Base-by-base conservation (phyloP, 2,113 vertebrate species). In the Pongo abelii region DNA sequence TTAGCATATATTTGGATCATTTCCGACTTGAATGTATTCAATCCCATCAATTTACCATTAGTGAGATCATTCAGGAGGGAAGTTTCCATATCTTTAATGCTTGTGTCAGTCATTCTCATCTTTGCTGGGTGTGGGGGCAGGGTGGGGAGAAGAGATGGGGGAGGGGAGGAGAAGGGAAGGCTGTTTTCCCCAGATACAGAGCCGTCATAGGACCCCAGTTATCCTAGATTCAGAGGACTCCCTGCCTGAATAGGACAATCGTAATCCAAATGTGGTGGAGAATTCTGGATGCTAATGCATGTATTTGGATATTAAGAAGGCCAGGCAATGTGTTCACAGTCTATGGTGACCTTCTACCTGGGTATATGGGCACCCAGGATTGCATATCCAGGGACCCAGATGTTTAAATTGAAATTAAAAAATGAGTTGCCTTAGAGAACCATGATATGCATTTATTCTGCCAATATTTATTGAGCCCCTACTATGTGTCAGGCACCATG, bases 1-100 rank as follows among this genome's bases (percentile, higher is more conserved):
- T 98, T 98, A 98, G 97, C 97, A 95, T 96, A 57, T 74, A 67
- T 92, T 98, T 95, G 97, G 97, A 96, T 98, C 97, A 81, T 89
- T 96, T 98, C 97, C 77, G 52, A 10, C 96, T 84, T 70, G 92
- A 89, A 91, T 10, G 40, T 78, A 25, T 93, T 97, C 97, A 90
- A 92, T 96, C 81, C 96, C 96, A 97, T 87, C 97, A 92, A 38
- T 7, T 97, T 35, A 90, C 81, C 96, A 97, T 97, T 97, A 94
- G 92, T 0, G 14, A 93, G 93, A 95, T 95, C 91, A 11, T 91
- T 96, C 96, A 14, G 79, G 94, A 48, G 97, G 88, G 90, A 50
- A 8, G 91, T 75, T 89, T 96, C 89, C 75, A 38, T 96, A 38
- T 40, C 95, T 52, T 77, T 23, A 91, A 13, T 43, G 96, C 89